Evolutionary conservation across 2,113 vertebrate genomes (phyloP), one percentile per base, ranked within the genome.

Genomic region (Pteropus alecto): DNA sequence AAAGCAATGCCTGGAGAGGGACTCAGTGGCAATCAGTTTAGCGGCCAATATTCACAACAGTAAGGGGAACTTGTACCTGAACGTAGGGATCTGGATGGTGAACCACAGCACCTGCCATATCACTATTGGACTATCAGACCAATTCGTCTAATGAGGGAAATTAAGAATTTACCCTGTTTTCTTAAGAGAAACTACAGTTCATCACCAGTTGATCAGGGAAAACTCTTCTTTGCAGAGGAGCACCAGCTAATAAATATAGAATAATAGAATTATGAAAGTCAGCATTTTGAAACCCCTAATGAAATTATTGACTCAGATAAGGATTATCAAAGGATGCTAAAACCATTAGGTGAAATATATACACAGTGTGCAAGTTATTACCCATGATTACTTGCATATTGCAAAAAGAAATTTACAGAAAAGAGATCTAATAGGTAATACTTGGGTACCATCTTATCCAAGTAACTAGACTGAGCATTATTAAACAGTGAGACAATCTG

Each of bases 271-370:
- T 91, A n/a, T 41, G 60, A 74, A 93, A 79, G 76, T 54, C 30
- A 83, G 83, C 48, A 91, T 67, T 90, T 84, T 84, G 58, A 93
- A 93, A 90, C 22, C 19, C 54, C 15, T 85, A 93, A 85, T 76
- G 30, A 92, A 93, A 90, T 88, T 95, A 90, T 88, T 95, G 58
- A 76, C 58, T 91, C 90, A 93, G 71, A 35, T 12, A 85, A 95
- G n/a, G 60, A 85, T 88, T 79, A 79, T 60, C 46, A 93, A 88
- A 97, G 74, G 63, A 93, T 74, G 56, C 5, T 92, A 92, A 95
- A 95, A 65, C 15, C 43, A 76, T 67, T 78, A 67, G n/a, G n/a
- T 94, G 12, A 77, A 96, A 92, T 41, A 78, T 46, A 76, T 30
- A 61, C 46, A 87, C 33, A 63, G 24, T 68, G 14, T 89, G 68